phyloP scores from a whole-genome alignment of 2,113 vertebrate genomes.

The Noturus placidus region DNA sequence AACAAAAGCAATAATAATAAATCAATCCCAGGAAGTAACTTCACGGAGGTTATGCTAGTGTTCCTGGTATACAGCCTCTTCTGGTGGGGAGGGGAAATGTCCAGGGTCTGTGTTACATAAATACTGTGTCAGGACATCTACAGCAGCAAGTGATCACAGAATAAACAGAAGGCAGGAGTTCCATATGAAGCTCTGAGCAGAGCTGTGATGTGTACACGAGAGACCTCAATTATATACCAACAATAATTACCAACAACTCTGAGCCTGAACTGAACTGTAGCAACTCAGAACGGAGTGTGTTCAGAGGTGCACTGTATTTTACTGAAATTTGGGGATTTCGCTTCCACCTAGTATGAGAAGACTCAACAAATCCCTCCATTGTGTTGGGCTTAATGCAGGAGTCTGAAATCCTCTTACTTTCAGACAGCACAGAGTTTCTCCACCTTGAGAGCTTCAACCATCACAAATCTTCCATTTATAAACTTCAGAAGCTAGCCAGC shows the following conservation, averaged over 20 bases:
- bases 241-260: neutral
- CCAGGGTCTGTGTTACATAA: neutral
- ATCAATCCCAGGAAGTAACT: neutral
- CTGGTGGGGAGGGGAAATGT: neutral
- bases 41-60: neutral
- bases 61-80: neutral
- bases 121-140: neutral
- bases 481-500: neutral
- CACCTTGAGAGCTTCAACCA: neutral
- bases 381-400: neutral
- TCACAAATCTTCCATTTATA: neutral
- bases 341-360: neutral
- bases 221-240: neutral
- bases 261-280: neutral
- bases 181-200: neutral
- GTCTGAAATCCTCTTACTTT: slow-evolving; percentile 20
- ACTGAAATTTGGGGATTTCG: neutral
- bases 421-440: slow-evolving; percentile 1
- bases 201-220: neutral
- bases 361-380: neutral
- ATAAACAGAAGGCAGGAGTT: neutral
- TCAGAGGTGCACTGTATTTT: neutral
- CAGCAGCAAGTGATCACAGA: neutral
- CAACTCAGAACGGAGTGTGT: neutral
- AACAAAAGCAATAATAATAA: neutral